These are phyloP conservation scores for Glyphotaelius pellucidus DNA, from an alignment of 2,888 invertebrate species.

Conservation along the genomic window DNA sequence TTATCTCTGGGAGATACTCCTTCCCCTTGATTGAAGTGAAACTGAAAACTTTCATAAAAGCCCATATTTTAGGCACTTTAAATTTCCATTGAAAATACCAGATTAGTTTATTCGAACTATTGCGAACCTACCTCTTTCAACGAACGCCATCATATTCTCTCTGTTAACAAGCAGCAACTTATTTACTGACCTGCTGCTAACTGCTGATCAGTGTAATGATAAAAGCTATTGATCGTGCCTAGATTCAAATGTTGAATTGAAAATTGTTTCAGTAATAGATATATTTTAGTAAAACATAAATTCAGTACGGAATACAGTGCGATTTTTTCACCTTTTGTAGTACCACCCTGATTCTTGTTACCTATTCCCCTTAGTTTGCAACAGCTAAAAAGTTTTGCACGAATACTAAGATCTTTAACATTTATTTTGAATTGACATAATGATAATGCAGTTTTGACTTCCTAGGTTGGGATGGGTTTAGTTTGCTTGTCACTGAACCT, in stretches of 20 bases:
- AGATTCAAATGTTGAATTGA: too few relatives aligned
- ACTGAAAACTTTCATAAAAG: neutral
- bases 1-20: neutral
- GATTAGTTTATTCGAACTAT: neutral
- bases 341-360: neutral
- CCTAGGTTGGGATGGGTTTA: conserved; percentile 85
- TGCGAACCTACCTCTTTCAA: neutral
- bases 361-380: neutral
- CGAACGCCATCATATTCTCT: neutral
- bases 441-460: neutral
- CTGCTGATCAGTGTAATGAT: too few relatives aligned
- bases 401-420: neutral
- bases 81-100: neutral
- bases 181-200: too few relatives aligned
- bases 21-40: neutral
- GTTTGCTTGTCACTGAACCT: conserved; percentile 86
- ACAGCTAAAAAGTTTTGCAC: neutral
- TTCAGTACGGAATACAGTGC: neutral
- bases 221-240: too few relatives aligned
- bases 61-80: neutral
- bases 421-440: neutral
- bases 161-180: neutral
- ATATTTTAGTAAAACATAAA: too few relatives aligned
- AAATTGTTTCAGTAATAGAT: too few relatives aligned
- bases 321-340: neutral